phyloP scores from a whole-genome alignment of 2,797 vertebrate genomes.

The Diplodus puntazzo region DNA sequence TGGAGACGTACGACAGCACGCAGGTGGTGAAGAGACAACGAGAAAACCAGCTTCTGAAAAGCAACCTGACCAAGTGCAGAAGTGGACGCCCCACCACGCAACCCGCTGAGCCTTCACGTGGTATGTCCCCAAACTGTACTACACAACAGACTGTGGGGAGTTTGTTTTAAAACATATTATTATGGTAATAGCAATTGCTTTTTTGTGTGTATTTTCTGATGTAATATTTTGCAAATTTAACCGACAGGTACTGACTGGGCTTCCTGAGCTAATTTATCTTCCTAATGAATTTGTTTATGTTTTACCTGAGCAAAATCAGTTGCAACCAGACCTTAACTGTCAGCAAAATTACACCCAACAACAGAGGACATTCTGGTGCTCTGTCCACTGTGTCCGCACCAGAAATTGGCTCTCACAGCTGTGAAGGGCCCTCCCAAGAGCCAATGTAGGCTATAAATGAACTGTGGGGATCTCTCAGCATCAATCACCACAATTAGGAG shows the following conservation, averaged over 20 bases:
- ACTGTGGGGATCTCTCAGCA: neutral
- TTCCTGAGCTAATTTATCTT: neutral
- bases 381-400: neutral
- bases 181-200: neutral
- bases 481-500: neutral
- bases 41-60: constrained; percentile 73
- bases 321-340: neutral
- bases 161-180: neutral
- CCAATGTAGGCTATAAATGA: neutral
- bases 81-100: neutral
- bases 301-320: no score
- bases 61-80: constrained; percentile 75
- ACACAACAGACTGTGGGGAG: neutral
- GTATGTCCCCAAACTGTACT: constrained; percentile 39
- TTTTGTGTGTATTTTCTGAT: neutral
- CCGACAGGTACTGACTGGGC: neutral
- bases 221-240: no score
- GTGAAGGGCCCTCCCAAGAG: neutral
- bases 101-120: constrained; percentile 38
- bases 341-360: neutral
- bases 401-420: neutral
- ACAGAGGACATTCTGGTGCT: neutral
- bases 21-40: constrained; percentile 67
- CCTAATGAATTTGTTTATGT: no score
- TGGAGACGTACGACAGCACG: constrained; percentile 76